Evolutionary conservation across 2,888 invertebrate species (phyloP), one percentile per base, ranked within the genome.

Genomic region (Thera obeliscata): DNA sequence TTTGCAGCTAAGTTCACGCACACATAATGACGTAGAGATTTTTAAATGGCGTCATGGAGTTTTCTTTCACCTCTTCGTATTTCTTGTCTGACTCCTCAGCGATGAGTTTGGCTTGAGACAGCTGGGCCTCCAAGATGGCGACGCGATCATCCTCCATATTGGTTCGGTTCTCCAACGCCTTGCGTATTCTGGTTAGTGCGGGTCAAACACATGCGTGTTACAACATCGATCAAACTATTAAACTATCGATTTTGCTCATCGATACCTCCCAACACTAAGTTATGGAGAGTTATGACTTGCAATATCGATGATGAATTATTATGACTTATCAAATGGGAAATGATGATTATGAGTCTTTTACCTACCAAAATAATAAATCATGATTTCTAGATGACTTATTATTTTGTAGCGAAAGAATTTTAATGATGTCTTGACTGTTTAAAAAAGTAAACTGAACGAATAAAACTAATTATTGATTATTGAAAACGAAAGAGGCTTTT

Each of bases 1-100:
- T 52, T 50, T 35, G 38, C 12, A 41, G 33, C 60, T 57, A 67
- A 5, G 6, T 52, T 64, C 52, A 56, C 57, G 50, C 61, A 8
- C 11, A 41, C 49, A 4, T 22, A 59, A 54, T 52, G 35, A 61
- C 61, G 50, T 62, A 61, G 52, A 52, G 22, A 7, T 55, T 65
- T 38, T 52, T 65, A 55, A 66, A 72, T 73, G 79, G 78, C 76
- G 80, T 76, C 75, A 78, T 79, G 75, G 83, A 84, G 70, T 64
- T 36, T 68, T 83, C 84, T 80, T 90, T 95, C 94, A 99, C 99
- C 99, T 99, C 99, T 96, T 99, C 99, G 94, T 99, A 99, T 97
- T 99, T 99, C 95, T 99, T 98, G 95, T 99, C 99, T 81, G 99
- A 98, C 95, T 99, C 99, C 95, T 99, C 99, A 80, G 99, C 99